A percentile compares a stretch with the other conserved stretches of the same genome.
Evolutionary conservation across 2,113 vertebrate species (phyloP).

Genomic region (Ploceus nigricollis): DNA sequence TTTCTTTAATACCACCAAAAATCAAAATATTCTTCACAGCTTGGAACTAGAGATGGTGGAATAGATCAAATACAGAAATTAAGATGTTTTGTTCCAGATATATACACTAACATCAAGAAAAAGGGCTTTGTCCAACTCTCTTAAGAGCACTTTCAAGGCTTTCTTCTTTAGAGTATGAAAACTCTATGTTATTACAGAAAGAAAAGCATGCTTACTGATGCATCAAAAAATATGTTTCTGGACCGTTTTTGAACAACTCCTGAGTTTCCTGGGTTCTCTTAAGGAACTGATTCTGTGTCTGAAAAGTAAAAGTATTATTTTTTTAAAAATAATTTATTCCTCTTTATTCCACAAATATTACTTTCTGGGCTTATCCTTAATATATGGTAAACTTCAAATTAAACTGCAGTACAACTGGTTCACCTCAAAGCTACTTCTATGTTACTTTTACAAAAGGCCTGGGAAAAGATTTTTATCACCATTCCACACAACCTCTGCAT

Average conservation of each 20-base stretch:
- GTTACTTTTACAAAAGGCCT: neutral
- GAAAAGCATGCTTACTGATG: neutral
- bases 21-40: neutral
- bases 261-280: neutral
- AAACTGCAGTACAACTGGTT: neutral
- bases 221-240: neutral
- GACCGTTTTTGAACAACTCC: neutral
- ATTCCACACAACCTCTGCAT: neutral
- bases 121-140: neutral
- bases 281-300: neutral
- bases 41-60: neutral
- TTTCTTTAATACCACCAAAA: neutral
- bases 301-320: neutral
- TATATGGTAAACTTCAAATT: neutral
- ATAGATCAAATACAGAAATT: neutral
- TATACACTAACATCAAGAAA: neutral
- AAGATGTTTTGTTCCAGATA: neutral
- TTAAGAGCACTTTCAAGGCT: neutral
- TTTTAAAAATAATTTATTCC: too few species aligned
- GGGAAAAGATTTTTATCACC: neutral
- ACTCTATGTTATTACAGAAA: neutral
- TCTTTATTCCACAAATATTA: neutral
- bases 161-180: neutral
- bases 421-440: neutral
- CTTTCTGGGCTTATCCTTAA: neutral